These are phyloP conservation scores for Chrysaora quinquecirrha DNA, from an alignment of 30 jellyfish, hydroid and myxozoan genomes.

Conservation along the genomic window DNA sequence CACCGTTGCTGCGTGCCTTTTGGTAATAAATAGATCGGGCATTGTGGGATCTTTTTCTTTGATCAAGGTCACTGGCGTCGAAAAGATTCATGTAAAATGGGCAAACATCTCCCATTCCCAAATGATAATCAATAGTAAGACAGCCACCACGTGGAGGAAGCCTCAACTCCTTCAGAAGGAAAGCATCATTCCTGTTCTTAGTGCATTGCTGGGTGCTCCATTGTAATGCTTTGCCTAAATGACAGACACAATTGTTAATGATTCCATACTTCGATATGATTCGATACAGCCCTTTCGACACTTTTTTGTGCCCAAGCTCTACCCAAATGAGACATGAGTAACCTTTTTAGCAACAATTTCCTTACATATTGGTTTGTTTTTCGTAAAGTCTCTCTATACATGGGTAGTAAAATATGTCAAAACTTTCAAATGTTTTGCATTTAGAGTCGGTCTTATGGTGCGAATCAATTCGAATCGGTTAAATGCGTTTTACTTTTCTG, in stretches of 20 bases:
- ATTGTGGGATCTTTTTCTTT: neutral
- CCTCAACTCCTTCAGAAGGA: conserved; percentile 4
- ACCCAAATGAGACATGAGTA: too few species aligned
- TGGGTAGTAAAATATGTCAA: neutral
- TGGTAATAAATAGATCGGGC: conserved; percentile 23
- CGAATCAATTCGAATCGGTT: neutral
- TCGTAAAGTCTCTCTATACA: too few species aligned
- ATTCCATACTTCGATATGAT: neutral
- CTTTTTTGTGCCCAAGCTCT: too few species aligned
- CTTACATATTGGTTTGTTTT: too few species aligned
- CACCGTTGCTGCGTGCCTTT: conserved; percentile 12
- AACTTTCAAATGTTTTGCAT: neutral
- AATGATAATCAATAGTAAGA: conserved; percentile 30
- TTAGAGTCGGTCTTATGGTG: neutral
- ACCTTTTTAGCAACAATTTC: too few species aligned
- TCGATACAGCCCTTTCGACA: too few species aligned
- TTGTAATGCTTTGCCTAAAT: conserved; percentile 46
- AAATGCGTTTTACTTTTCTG: too few species aligned
- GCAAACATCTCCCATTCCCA: conserved; percentile 14
- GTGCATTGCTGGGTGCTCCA: conserved; percentile 33
- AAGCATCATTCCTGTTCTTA: conserved; percentile 4
- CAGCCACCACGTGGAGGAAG: conserved; percentile 58
- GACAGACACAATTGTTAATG: neutral
- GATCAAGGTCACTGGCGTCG: neutral
- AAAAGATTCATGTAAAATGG: conserved; percentile 12